Conservation (phyloP, 92 coral and sea anemone species). For the Palythoa heliodiscus region DNA sequence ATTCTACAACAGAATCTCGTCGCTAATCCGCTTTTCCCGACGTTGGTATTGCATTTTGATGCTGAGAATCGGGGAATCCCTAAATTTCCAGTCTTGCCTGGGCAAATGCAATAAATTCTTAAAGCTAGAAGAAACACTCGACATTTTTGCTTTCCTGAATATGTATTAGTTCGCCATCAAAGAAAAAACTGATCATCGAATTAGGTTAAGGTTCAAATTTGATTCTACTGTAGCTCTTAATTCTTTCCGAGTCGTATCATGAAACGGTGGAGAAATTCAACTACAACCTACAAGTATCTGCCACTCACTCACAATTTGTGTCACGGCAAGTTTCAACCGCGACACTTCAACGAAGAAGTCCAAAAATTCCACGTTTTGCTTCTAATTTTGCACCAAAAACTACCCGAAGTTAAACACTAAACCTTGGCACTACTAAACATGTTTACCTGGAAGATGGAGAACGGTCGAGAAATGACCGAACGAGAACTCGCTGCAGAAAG, state of each 20-base stretch:
- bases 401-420: not conserved
- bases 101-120: conserved; percentile 9
- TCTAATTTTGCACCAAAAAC: conserved; percentile 1
- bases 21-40: not conserved
- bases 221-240: not conserved
- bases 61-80: conserved; percentile 11
- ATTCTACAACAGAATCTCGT: not conserved
- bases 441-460: not conserved
- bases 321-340: conserved; percentile 28
- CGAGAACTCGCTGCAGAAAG: conserved; percentile 4
- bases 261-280: not conserved
- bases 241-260: not conserved
- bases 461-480: conserved; percentile 5
- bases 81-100: not conserved
- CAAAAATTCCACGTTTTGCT: conserved; percentile 17
- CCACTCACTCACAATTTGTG: not conserved
- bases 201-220: not conserved
- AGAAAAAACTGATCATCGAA: conserved; percentile 23
- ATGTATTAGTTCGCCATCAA: conserved; percentile 77
- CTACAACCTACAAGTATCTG: not conserved
- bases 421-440: not conserved
- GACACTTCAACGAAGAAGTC: not conserved
- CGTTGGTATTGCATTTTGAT: not conserved
- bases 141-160: conserved; percentile 67
- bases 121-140: not conserved